These are phyloP conservation scores for Platalea minor DNA, from an alignment of 2,797 vertebrate species.

Conservation along the genomic window DNA sequence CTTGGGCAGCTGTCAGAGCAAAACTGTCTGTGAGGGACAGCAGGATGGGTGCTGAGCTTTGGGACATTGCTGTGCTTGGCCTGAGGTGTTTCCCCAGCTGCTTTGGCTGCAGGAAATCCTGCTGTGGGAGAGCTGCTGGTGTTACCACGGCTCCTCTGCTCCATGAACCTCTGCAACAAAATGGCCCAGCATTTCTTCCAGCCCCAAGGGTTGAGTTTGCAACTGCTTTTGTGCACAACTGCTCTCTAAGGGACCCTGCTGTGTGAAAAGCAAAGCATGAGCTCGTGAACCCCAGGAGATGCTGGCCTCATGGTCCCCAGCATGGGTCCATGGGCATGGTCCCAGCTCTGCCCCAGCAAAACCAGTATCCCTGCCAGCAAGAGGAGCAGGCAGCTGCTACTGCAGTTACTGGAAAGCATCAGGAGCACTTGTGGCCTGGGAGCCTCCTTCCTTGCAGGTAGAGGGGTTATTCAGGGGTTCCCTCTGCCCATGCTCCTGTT, in stretches of 20 bases:
- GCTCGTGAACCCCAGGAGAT: background rate
- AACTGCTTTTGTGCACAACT: rapidly evolving
- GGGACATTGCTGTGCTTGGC: background rate
- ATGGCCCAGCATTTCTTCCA: background rate
- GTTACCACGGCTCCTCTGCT: background rate
- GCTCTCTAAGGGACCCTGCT: rapidly evolving
- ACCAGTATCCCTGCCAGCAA: background rate
- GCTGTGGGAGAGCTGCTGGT: background rate
- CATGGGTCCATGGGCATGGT: rapidly evolving
- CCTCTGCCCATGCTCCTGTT: background rate
- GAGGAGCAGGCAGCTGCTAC: background rate
- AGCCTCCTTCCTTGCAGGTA: rapidly evolving
- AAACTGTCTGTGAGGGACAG: background rate
- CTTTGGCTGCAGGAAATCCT: background rate
- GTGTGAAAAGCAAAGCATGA: background rate
- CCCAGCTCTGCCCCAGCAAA: background rate
- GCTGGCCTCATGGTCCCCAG: rapidly evolving
- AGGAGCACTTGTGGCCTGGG: background rate
- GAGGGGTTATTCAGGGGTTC: background rate
- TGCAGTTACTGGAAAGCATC: background rate
- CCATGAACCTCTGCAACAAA: background rate
- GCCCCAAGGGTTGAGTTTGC: background rate
- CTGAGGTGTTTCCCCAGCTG: background rate
- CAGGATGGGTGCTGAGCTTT: background rate
- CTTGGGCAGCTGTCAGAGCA: background rate